Percentiles rank a stretch among this genome's conserved stretches.
Conservation (phyloP, 1,140 invertebrate genomes). For the Arctopsyche grandis region DNA sequence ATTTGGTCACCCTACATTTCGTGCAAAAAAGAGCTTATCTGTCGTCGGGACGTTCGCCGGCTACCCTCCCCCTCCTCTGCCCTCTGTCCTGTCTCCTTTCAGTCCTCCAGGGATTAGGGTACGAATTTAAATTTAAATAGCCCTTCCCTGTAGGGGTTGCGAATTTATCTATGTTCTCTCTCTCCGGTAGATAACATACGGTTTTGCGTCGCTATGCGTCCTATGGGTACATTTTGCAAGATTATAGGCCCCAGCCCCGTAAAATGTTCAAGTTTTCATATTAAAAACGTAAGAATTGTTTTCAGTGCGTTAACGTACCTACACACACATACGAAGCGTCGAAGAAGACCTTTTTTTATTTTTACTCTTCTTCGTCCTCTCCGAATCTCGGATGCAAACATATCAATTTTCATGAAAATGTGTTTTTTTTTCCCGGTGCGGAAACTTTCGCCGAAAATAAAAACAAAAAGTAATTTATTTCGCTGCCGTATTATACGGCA, state of each 20-base stretch:
- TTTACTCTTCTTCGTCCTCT: neutral
- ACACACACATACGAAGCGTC: neutral
- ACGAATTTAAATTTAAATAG: slow-evolving; percentile 54
- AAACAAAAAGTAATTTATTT: slow-evolving; percentile 10
- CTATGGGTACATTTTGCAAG: slow-evolving; percentile 40
- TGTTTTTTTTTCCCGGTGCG: neutral
- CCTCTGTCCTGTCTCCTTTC: slow-evolving; percentile 29
- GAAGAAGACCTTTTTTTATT: neutral
- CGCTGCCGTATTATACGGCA: neutral
- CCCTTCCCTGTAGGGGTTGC: slow-evolving; percentile 43
- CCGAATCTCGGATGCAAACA: neutral
- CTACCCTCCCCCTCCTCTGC: neutral
- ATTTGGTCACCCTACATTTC: slow-evolving; percentile 13
- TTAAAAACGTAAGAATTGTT: slow-evolving; percentile 24
- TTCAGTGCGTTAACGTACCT: neutral
- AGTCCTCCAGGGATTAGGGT: slow-evolving; percentile 47
- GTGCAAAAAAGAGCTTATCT: slow-evolving; percentile 51
- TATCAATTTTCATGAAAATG: slow-evolving; percentile 1
- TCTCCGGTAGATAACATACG: slow-evolving; percentile 38
- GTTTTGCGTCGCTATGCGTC: slow-evolving; percentile 29
- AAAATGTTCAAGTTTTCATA: slow-evolving; percentile 36
- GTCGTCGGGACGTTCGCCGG: slow-evolving; percentile 36
- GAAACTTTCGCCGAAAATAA: neutral
- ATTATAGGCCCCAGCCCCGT: slow-evolving; percentile 7
- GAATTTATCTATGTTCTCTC: slow-evolving; percentile 46